phyloP scores from a whole-genome alignment of 2,888 invertebrate genomes.

The Hoplodrina blanda region DNA sequence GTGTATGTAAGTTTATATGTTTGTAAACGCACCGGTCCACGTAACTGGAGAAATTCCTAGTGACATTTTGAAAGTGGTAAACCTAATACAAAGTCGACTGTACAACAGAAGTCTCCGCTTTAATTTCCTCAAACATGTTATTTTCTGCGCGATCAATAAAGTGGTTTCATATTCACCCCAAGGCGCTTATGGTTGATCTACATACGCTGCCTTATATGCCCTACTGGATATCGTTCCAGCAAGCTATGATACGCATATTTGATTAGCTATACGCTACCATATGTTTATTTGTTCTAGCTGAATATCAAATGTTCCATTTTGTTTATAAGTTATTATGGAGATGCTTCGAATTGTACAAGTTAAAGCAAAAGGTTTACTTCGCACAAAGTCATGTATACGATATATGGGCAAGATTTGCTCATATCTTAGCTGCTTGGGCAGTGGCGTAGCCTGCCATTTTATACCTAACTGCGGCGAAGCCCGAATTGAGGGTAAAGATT shows the following conservation, averaged over 20 bases:
- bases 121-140: slow-evolving; percentile 3
- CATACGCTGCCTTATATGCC: neutral
- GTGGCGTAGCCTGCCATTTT: too few relatives aligned
- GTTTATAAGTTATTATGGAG: slow-evolving; percentile 10
- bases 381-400: neutral
- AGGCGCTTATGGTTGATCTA: neutral
- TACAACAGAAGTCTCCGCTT: neutral
- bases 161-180: slow-evolving; percentile 15
- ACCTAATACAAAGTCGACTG: too few relatives aligned
- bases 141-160: slow-evolving; percentile 20
- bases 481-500: too few relatives aligned
- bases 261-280: slow-evolving; percentile 21
- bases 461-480: too few relatives aligned
- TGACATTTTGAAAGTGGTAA: too few relatives aligned
- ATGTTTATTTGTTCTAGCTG: slow-evolving; percentile 34
- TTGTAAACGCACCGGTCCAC: too few relatives aligned
- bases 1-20: too few relatives aligned
- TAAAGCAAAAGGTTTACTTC: neutral
- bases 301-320: slow-evolving; percentile 29
- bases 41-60: too few relatives aligned
- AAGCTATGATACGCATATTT: slow-evolving; percentile 33
- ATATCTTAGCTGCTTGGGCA: too few relatives aligned
- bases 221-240: slow-evolving; percentile 11
- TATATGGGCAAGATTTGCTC: neutral
- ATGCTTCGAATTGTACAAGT: neutral